Evolutionary conservation across 2,113 vertebrate genomes (phyloP).

Genomic region (Gulo gulo): DNA sequence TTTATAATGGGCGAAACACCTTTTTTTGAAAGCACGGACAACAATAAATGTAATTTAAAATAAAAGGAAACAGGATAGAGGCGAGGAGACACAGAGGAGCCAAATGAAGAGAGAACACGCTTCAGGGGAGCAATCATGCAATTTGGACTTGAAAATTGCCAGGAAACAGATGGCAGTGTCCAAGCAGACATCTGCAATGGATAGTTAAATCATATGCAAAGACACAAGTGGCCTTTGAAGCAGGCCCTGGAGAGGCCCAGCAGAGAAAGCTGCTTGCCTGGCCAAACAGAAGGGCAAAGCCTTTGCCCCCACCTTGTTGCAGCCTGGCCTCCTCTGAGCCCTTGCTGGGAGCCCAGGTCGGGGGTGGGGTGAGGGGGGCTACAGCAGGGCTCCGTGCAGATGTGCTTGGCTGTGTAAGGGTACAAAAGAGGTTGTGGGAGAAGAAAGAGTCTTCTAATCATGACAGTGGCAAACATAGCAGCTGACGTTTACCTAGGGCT

Average conservation of each 20-base stretch:
- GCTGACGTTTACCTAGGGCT: not conserved
- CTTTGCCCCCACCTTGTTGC: not conserved
- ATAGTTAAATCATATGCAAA: constrained; percentile 63
- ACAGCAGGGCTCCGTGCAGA: not conserved
- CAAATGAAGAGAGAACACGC: constrained; percentile 37
- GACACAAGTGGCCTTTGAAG: constrained; percentile 63
- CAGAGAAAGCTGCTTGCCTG: not conserved
- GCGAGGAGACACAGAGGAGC: not conserved
- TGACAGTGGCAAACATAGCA: not conserved
- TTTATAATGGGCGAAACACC: not conserved
- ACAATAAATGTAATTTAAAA: constrained; percentile 32
- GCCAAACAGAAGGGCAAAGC: constrained; percentile 5
- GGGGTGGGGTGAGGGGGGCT: not conserved
- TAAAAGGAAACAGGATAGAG: not conserved
- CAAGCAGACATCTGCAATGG: constrained; percentile 63
- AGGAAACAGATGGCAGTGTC: constrained; percentile 60
- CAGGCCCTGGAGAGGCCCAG: constrained; percentile 20
- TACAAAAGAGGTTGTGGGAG: not conserved
- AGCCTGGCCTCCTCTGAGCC: not conserved
- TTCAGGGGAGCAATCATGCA: constrained; percentile 52
- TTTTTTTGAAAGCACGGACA: not conserved
- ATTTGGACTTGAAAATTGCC: constrained; percentile 48
- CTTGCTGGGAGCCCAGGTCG: not conserved
- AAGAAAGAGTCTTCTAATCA: not conserved
- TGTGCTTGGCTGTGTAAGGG: not conserved